Evolutionary conservation across 2,888 invertebrate species (phyloP).

Genomic region (Papilio elwesi): DNA sequence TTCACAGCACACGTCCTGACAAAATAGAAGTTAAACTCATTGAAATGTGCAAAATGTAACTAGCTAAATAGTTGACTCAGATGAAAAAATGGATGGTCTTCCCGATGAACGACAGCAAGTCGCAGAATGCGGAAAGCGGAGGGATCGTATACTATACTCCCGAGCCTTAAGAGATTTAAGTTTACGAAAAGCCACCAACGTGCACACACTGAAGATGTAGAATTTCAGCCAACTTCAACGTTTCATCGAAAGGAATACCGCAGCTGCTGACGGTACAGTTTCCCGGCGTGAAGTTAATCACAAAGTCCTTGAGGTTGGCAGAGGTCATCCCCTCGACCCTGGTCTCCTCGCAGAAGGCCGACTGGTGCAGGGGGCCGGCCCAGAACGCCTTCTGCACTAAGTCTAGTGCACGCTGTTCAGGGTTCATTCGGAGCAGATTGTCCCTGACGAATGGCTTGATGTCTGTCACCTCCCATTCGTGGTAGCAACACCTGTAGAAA

Average conservation of each 20-base stretch:
- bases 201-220: constrained; percentile 49
- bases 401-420: constrained; percentile 64
- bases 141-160: no score
- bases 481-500: constrained; percentile 58
- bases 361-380: constrained; percentile 65
- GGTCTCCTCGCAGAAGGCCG: constrained; percentile 62
- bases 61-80: no score
- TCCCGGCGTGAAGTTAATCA: constrained; percentile 55
- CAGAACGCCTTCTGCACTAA: constrained; percentile 68
- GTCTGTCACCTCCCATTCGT: constrained; percentile 65
- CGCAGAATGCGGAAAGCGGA: no score
- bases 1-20: constrained; percentile 52
- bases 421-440: constrained; percentile 58
- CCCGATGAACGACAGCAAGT: no score
- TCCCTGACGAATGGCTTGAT: constrained; percentile 56
- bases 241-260: constrained; percentile 69
- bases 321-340: constrained; percentile 58
- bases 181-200: constrained; percentile 47
- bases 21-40: neutral
- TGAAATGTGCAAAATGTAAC: no score
- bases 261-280: constrained; percentile 64
- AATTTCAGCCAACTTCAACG: constrained; percentile 62
- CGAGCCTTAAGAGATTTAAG: no score
- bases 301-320: constrained; percentile 52
- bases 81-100: no score